Evolutionary conservation across 2,113 vertebrate genomes (phyloP), one percentile per base, ranked within the genome.

Genomic region (Anarhynchus alexandrinus): DNA sequence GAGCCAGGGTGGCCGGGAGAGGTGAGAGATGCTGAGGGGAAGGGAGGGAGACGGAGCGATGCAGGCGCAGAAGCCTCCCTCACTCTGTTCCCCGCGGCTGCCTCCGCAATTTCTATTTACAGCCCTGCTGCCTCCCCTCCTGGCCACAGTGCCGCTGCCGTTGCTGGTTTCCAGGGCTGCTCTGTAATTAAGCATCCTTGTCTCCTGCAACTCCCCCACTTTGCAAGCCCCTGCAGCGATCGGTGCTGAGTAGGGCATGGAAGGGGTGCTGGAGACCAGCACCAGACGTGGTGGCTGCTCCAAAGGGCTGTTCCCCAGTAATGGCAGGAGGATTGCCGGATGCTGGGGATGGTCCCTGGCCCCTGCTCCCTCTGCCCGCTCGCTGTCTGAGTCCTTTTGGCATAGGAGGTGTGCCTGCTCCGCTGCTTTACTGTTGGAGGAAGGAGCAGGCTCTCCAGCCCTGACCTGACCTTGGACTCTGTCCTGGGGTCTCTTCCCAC

Each of bases 101-200:
- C 92, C 93, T 96, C 92, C 95, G 83, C 95, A 90, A 73, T 97
- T 97, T 97, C 97, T 97, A 97, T 98, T 98, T 98, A 82, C 94
- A 96, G 97, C 94, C 91, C 86, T 94, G 94, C 96, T 96, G 90
- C 94, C 96, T 96, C 93, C 94, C 96, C 96, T 97, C 95, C 92
- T 91, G 94, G 92, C 94, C 93, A 91, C 88, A 90, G 61, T n/a
- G 97, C 96, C n/a, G 91, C 93, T 94, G 95, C 96, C 6, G 93
- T 34, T 77, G 92, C 90, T 93, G 91, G 87, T 97, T 97, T 96
- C 95, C 93, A 96, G 96, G 94, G 96, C 91, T 96, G 82, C 90
- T 97, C 94, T 91, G 91, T 87, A 96, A 97, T 96, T 95, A 96
- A 95, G 96, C 95, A 93, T 88, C 77, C 85, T 95, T 54, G 79